Evolutionary conservation across 2,888 invertebrate species (phyloP).

Genomic region (Idaea aversata): DNA sequence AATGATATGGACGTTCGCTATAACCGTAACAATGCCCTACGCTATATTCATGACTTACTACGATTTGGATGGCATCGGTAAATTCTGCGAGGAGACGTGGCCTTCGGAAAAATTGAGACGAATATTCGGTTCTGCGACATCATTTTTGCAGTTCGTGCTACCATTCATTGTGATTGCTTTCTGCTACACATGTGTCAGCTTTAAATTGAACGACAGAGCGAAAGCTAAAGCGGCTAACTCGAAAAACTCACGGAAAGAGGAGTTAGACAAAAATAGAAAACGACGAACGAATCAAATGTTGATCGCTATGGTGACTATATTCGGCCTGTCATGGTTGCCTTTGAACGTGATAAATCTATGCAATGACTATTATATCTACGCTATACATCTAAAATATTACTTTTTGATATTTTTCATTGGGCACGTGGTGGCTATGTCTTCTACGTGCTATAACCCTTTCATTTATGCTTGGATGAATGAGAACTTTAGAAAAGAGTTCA

Average conservation of each 20-base stretch:
- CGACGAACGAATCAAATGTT: constrained; percentile 97
- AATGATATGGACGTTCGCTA: constrained; percentile 94
- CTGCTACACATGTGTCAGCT: constrained; percentile 95
- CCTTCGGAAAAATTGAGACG: constrained; percentile 89
- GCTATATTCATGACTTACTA: constrained; percentile 89
- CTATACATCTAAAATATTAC: constrained; percentile 89
- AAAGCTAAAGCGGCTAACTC: constrained; percentile 89
- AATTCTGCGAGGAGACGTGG: constrained; percentile 94
- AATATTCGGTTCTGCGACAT: constrained; percentile 92
- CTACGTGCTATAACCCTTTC: constrained; percentile 97
- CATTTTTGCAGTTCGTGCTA: constrained; percentile 94
- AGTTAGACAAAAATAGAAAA: constrained; percentile 93
- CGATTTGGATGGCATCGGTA: constrained; percentile 61
- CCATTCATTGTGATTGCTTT: constrained; percentile 97
- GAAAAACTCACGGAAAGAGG: constrained; percentile 92
- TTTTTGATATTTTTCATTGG: constrained; percentile 93
- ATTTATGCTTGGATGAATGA: constrained; percentile 99
- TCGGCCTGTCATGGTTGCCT: constrained; percentile 97
- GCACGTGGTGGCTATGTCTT: constrained; percentile 96
- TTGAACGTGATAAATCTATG: constrained; percentile 94
- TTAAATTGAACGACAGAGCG: constrained; percentile 91
- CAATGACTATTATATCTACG: constrained; percentile 88
- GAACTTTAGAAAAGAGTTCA: constrained; percentile 96
- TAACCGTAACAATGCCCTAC: constrained; percentile 94
- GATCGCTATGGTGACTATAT: constrained; percentile 98